Conservation (phyloP, 2,113 vertebrate genomes). For the Lophius piscatorius region DNA sequence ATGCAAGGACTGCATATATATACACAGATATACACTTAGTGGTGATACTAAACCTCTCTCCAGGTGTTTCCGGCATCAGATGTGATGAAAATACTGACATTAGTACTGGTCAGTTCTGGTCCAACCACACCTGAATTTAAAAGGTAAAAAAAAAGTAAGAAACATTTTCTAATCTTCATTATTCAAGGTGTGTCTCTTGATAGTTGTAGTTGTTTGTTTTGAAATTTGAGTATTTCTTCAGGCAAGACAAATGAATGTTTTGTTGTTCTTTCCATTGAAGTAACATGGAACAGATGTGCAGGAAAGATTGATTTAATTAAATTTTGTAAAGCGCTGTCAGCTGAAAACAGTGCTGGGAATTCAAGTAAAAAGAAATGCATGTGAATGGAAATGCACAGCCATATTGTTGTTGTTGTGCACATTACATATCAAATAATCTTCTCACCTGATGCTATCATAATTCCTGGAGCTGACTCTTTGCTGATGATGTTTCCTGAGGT, state of each 20-base stretch:
- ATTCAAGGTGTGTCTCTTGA: slow-evolving; percentile 5
- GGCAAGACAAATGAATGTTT: neutral
- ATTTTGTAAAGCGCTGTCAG: slow-evolving; percentile 7
- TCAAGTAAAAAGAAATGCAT: slow-evolving; percentile 1
- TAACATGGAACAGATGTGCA: slow-evolving; percentile 19
- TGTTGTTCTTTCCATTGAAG: neutral
- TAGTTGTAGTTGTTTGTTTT: neutral
- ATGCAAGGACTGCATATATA: no score
- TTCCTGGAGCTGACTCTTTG: slow-evolving; percentile 90
- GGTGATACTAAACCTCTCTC: slow-evolving; percentile 86
- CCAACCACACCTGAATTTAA: slow-evolving; percentile 86
- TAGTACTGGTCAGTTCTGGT: slow-evolving; percentile 84
- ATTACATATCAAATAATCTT: slow-evolving; percentile 33
- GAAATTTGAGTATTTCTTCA: neutral
- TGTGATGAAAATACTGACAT: slow-evolving; percentile 94
- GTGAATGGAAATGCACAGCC: slow-evolving; percentile 26
- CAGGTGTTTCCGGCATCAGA: slow-evolving; percentile 94
- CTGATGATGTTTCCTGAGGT: slow-evolving; percentile 94
- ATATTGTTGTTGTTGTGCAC: slow-evolving; percentile 13
- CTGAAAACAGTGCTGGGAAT: slow-evolving; percentile 7
- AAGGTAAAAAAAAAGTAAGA: neutral
- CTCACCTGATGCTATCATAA: slow-evolving; percentile 94
- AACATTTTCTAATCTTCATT: neutral
- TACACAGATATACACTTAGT: neutral
- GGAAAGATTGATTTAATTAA: slow-evolving; percentile 9